Evolutionary conservation across 2,888 invertebrate species (phyloP).

Genomic region (Miltochrista miniata): DNA sequence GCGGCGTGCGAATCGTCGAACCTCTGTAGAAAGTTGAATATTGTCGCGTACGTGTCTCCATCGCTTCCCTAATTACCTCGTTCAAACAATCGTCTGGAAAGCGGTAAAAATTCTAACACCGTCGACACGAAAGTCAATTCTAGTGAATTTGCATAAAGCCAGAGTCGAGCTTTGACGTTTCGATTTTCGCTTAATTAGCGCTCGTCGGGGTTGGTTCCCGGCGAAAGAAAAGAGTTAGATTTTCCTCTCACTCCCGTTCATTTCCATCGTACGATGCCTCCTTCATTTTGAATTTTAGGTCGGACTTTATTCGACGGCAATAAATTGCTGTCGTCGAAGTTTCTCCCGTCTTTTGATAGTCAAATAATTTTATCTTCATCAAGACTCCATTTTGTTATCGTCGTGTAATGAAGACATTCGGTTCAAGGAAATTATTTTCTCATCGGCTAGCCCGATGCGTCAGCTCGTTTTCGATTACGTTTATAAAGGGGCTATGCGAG

Average conservation of each 20-base stretch:
- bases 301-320: slow-evolving; percentile 64
- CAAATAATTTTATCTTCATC: slow-evolving; percentile 74
- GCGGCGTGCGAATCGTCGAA: slow-evolving; percentile 17
- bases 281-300: slow-evolving; percentile 63
- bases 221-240: slow-evolving; percentile 69
- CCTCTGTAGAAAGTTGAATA: slow-evolving; percentile 35
- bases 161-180: slow-evolving; percentile 76
- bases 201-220: slow-evolving; percentile 55
- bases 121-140: slow-evolving; percentile 75
- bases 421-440: slow-evolving; percentile 38
- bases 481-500: slow-evolving; percentile 17
- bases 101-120: slow-evolving; percentile 69
- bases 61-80: slow-evolving; percentile 68
- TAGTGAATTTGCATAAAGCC: slow-evolving; percentile 77
- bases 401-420: slow-evolving; percentile 58
- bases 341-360: slow-evolving; percentile 70
- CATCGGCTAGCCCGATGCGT: slow-evolving; percentile 12
- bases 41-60: slow-evolving; percentile 47
- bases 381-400: slow-evolving; percentile 59
- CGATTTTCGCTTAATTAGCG: slow-evolving; percentile 82
- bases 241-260: slow-evolving; percentile 59
- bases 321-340: slow-evolving; percentile 71
- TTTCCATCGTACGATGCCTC: slow-evolving; percentile 57
- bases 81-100: slow-evolving; percentile 68
- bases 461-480: slow-evolving; percentile 25